These are phyloP conservation scores for Dendrocincla fuliginosa DNA, from an alignment of 2,797 vertebrate genomes.

Conservation along the genomic window DNA sequence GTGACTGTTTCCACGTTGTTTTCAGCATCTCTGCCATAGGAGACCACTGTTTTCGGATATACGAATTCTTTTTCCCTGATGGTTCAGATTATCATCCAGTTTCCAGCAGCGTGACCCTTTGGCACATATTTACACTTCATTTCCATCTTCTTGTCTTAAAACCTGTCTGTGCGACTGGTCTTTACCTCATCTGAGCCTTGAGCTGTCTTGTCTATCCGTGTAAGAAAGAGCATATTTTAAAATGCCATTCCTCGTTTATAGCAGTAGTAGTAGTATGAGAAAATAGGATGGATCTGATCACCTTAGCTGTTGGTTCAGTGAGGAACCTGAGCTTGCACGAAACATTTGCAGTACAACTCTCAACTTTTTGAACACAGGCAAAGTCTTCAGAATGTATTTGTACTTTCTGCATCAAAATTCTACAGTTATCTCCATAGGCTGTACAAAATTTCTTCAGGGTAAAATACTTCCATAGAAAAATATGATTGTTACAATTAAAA, in stretches of 20 bases:
- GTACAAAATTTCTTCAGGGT: not conserved
- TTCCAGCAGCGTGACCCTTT: accelerated
- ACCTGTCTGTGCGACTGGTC: accelerated
- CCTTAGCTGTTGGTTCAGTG: accelerated
- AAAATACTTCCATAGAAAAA: not conserved
- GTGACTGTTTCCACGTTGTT: not conserved
- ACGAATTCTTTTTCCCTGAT: accelerated
- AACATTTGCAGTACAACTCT: not conserved
- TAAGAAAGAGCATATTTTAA: not conserved
- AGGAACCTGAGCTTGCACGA: not conserved
- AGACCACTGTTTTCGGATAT: not conserved
- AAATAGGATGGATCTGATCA: not conserved
- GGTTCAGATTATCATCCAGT: not conserved
- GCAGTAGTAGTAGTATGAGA: not conserved
- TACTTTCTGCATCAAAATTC: not conserved
- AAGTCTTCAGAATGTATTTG: not conserved
- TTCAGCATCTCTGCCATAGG: not conserved
- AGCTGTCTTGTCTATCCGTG: not conserved
- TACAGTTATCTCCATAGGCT: not conserved
- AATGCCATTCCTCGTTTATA: not conserved
- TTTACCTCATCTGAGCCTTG: not conserved
- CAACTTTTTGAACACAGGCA: not conserved
- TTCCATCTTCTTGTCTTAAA: not conserved
- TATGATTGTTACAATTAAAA: not conserved
- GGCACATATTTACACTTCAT: accelerated